Evolutionary conservation across 1,140 invertebrate genomes (phyloP).

Genomic region (Drosophila serrata): DNA sequence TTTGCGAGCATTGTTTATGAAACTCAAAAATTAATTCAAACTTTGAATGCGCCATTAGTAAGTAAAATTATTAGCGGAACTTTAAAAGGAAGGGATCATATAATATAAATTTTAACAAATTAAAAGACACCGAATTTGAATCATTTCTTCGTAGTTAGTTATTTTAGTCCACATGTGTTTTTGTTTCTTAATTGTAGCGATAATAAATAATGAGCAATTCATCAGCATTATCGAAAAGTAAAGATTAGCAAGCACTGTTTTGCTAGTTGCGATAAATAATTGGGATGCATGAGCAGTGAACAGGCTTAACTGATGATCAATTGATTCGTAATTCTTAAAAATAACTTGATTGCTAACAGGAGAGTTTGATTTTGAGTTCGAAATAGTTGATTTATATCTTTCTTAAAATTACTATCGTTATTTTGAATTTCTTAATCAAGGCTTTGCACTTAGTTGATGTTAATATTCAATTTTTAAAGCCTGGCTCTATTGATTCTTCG

Average conservation of each 20-base stretch:
- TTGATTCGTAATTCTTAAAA: background rate
- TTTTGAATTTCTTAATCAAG: background rate
- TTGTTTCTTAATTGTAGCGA: background rate
- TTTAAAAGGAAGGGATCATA: background rate
- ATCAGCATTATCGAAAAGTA: constrained; percentile 14
- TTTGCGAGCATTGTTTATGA: background rate
- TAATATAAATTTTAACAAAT: background rate
- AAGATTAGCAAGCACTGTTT: constrained; percentile 17
- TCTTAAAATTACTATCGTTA: background rate
- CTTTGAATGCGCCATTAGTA: background rate
- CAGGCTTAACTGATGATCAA: background rate
- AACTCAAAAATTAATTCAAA: background rate
- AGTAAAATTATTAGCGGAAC: background rate
- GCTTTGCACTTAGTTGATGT: too few relatives aligned
- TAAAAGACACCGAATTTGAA: background rate
- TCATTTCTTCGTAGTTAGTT: background rate
- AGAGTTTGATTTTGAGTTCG: background rate
- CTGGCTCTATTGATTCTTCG: background rate
- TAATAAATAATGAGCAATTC: constrained; percentile 26
- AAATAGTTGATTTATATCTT: background rate
- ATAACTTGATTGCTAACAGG: background rate
- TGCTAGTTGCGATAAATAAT: constrained; percentile 11
- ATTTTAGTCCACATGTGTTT: constrained; percentile 1
- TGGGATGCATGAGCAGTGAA: constrained; percentile 1
- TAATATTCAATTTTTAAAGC: too few relatives aligned